Conservation (phyloP, 37 sponge, comb jelly and placozoan species). For the Cliona cf. orientalis region DNA sequence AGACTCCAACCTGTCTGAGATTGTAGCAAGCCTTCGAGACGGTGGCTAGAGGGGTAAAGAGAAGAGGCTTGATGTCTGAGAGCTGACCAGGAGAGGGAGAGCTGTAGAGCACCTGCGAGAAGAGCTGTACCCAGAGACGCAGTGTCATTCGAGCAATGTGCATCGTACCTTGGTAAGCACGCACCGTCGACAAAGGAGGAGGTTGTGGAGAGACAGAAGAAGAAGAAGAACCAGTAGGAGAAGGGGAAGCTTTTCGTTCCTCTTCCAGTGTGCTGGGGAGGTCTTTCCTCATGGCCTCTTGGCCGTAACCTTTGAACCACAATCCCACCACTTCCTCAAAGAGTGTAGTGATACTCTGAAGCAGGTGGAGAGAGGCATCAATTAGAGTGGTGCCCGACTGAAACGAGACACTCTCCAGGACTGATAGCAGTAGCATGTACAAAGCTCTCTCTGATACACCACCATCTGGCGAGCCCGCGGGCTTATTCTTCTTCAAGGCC, state of each 20-base stretch:
- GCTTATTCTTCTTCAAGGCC: background rate
- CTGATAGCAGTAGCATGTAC: conserved; percentile 47
- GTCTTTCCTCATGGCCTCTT: background rate
- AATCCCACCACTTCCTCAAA: conserved; percentile 47
- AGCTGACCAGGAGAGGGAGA: conserved; percentile 35
- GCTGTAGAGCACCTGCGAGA: conserved; percentile 6
- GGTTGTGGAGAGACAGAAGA: too few relatives aligned
- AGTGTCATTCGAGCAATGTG: conserved; percentile 46
- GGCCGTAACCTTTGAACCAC: conserved; percentile 37
- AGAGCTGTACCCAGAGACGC: conserved; percentile 47
- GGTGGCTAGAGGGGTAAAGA: conserved; percentile 37
- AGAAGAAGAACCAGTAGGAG: background rate
- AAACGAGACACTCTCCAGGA: conserved; percentile 33
- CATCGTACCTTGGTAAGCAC: conserved; percentile 20
- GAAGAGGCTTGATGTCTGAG: conserved; percentile 19
- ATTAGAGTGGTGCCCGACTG: conserved; percentile 12
- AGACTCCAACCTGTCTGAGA: conserved; percentile 35
- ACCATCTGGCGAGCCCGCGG: background rate
- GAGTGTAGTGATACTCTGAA: conserved; percentile 36
- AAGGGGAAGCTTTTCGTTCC: background rate
- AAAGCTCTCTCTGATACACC: conserved; percentile 19
- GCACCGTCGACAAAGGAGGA: too few relatives aligned
- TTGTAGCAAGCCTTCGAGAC: conserved; percentile 52
- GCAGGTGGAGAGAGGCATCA: conserved; percentile 19
- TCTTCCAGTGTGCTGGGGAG: background rate